Evolutionary conservation across 35 echinoderm and acorn worm genomes (phyloP), one percentile per base, ranked within the genome.

Genomic region (Diadema setosum): DNA sequence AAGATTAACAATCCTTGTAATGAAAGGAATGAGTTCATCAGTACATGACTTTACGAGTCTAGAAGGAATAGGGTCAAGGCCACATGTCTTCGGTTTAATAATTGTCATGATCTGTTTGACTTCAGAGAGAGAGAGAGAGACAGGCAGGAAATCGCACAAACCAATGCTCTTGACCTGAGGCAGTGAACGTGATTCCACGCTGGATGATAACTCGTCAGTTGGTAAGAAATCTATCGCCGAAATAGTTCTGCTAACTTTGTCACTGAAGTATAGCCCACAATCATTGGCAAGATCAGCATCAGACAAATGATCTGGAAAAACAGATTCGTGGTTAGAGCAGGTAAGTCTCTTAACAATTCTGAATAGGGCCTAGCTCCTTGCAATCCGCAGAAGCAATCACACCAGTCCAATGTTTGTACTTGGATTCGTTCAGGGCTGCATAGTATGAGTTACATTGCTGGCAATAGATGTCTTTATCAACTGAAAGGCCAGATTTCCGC

Each of bases 281-380:
- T 91, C 81, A 9, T 85, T 75, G 58, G 82, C 89, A 36, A 91
- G 63, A 20, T 45, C 59, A 34, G 3, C 43, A 25, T 91, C 88
- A 3, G 58, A 84, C 1, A 65, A 84, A 74, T 70, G 88, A 33
- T 67, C 57, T 84, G 88, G 88, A 15, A 91, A 57, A 49, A 45
- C 36, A 11, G 2, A 6, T 46, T 87, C 45, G 18, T 65, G 26
- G 29, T 31, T 83, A 27, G 81, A 55, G 21, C 32, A 34, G 9
- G 33, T 70, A 21, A 84, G 64, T 33, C n/a, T 69, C 31, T 84
- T 65, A 8, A 85, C 81, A 33, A 52, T 42, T 35, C 63, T 42
- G 59, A 91, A 91, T n/a, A n/a, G n/a, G n/a, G n/a, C n/a, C n/a
- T 4, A 91, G 81, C 14, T 91, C 46, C 61, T 82, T 91, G 4